Percentiles rank a stretch among this genome's conserved stretches.
Conservation (phyloP, 2,113 vertebrate species). For the Phoenicopterus ruber region DNA sequence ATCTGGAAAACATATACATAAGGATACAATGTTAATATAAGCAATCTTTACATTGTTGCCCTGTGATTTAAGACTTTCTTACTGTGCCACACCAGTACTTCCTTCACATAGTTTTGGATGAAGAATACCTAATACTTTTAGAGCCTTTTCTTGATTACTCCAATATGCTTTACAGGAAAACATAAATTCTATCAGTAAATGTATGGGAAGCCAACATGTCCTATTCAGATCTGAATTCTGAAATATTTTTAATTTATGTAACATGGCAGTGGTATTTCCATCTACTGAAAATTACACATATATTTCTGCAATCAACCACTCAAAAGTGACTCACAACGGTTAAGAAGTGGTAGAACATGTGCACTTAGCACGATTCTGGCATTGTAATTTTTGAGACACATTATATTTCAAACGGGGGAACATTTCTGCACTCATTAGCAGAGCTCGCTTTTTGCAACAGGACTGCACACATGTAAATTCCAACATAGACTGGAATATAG, state of each 20-base stretch:
- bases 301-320: not conserved
- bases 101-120: not conserved
- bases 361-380: not conserved
- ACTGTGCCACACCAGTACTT: not conserved
- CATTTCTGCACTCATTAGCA: not conserved
- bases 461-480: not conserved
- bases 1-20: not conserved
- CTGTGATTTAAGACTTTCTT: not conserved
- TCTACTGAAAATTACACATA: not conserved
- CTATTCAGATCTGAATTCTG: not conserved
- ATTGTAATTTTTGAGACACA: not conserved
- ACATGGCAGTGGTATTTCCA: constrained; percentile 8
- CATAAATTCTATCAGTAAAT: not conserved
- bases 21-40: not conserved
- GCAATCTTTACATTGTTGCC: not conserved
- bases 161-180: not conserved
- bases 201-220: not conserved
- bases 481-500: not conserved
- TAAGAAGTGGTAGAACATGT: not conserved
- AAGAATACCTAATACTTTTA: not conserved
- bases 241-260: constrained; percentile 15
- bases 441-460: not conserved
- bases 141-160: not conserved
- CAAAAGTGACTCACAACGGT: constrained; percentile 1
- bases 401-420: not conserved